These are phyloP conservation scores for Portevinia maculata DNA, from an alignment of 2,888 invertebrate genomes.

Conservation along the genomic window DNA sequence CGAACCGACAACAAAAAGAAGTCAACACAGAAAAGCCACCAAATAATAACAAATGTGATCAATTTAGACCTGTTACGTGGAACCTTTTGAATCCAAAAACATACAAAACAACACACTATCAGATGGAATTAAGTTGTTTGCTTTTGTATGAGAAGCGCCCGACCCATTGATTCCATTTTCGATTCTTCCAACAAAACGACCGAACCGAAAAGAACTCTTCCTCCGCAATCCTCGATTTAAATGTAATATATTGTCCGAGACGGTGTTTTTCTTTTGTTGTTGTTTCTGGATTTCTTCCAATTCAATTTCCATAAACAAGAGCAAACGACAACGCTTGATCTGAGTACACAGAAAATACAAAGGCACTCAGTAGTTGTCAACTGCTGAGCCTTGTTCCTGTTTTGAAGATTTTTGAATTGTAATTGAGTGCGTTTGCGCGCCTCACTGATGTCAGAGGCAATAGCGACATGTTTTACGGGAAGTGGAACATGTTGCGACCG, in stretches of 20 bases:
- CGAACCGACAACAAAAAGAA: slow-evolving; percentile 46
- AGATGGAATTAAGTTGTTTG: slow-evolving; percentile 74
- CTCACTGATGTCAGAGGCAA: slow-evolving; percentile 29
- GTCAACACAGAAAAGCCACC: slow-evolving; percentile 53
- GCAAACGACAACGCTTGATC: slow-evolving; percentile 16
- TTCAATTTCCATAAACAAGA: slow-evolving; percentile 72
- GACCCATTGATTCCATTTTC: slow-evolving; percentile 72
- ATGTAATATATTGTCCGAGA: slow-evolving; percentile 67
- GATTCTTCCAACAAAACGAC: slow-evolving; percentile 55
- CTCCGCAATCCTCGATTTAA: slow-evolving; percentile 53
- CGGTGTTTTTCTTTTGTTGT: slow-evolving; percentile 40
- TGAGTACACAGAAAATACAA: slow-evolving; percentile 5
- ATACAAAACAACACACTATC: slow-evolving; percentile 59
- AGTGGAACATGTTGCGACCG: slow-evolving; percentile 51
- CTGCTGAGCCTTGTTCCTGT: slow-evolving; percentile 21
- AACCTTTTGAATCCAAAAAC: not conserved
- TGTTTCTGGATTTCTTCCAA: slow-evolving; percentile 9
- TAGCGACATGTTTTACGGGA: slow-evolving; percentile 54
- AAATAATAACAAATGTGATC: slow-evolving; percentile 72
- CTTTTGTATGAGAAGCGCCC: slow-evolving; percentile 71
- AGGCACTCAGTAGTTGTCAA: slow-evolving; percentile 40
- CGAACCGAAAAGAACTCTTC: not conserved
- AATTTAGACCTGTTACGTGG: slow-evolving; percentile 65
- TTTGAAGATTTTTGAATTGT: slow-evolving; percentile 54
- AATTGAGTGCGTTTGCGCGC: slow-evolving; percentile 65